phyloP scores from a whole-genome alignment of 2,113 vertebrate genomes.

The Felis chaus region DNA sequence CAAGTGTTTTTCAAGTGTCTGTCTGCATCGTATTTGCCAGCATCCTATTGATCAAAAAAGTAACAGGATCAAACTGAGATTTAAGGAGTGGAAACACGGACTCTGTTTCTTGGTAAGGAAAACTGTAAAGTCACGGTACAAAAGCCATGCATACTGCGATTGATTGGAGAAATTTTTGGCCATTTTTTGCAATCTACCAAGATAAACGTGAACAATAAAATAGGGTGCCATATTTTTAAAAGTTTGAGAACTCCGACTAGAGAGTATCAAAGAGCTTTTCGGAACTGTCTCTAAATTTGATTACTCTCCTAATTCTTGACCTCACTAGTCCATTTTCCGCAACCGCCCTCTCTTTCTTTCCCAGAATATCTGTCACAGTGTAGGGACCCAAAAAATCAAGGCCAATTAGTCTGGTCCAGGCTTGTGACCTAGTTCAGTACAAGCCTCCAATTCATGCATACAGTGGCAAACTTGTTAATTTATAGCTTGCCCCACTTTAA shows the following conservation, averaged over 20 bases:
- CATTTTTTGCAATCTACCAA: neutral
- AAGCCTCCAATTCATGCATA: slow-evolving; percentile 68
- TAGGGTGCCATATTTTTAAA: neutral
- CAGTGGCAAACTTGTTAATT: slow-evolving; percentile 75
- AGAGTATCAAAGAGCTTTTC: neutral
- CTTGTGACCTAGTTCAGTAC: slow-evolving; percentile 74
- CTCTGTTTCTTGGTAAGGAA: neutral
- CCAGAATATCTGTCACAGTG: slow-evolving; percentile 27
- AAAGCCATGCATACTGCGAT: neutral
- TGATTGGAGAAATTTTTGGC: neutral
- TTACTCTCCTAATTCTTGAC: neutral
- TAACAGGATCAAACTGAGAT: neutral
- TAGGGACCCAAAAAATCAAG: slow-evolving; percentile 37
- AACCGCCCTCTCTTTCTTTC: neutral
- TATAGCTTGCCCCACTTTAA: slow-evolving; percentile 72
- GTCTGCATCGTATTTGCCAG: neutral
- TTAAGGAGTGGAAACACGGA: neutral
- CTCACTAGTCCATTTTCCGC: neutral
- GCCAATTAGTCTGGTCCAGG: slow-evolving; percentile 64
- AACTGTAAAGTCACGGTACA: neutral
- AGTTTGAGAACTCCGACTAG: neutral
- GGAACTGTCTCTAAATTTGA: slow-evolving; percentile 17
- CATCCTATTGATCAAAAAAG: neutral
- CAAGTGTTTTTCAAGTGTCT: neutral
- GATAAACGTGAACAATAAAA: slow-evolving; percentile 5